Conservation (phyloP, 2,113 vertebrate species). For the Tragulus kanchil region DNA sequence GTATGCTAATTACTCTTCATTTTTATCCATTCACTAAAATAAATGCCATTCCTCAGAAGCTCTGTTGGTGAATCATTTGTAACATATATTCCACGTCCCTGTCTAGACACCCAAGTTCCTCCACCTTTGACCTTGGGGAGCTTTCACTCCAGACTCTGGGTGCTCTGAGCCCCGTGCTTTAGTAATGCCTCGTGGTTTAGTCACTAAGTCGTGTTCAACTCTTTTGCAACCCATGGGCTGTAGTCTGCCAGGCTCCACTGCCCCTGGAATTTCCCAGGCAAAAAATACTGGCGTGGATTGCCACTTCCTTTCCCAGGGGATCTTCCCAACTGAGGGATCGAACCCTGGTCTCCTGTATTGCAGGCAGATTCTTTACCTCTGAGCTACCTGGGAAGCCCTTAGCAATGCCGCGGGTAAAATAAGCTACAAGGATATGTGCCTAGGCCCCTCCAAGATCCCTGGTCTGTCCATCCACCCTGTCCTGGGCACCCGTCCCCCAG, state of each 20-base stretch:
- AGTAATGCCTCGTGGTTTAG: background rate
- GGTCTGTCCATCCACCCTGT: background rate
- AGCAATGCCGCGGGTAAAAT: no score
- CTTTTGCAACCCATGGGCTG: background rate
- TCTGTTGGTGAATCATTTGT: background rate
- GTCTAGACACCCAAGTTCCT: background rate
- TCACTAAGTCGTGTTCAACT: background rate
- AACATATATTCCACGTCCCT: background rate
- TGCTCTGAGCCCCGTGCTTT: background rate
- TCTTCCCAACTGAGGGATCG: background rate
- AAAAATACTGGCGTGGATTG: background rate
- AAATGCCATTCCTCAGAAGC: conserved; percentile 27
- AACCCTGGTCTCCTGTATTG: background rate
- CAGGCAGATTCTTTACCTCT: background rate
- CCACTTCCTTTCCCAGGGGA: background rate
- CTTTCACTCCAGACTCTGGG: background rate
- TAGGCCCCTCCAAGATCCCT: no score
- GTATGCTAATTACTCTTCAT: conserved; percentile 65
- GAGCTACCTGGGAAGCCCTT: no score
- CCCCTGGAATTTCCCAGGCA: background rate
- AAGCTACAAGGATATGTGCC: no score
- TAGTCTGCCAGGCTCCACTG: background rate
- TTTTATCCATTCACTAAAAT: conserved; percentile 65
- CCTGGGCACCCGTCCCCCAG: background rate
- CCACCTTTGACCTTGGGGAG: background rate